Percentiles rank a stretch among this genome's conserved stretches.
phyloP scores from a whole-genome alignment of 2,888 invertebrate species.

The Andrena bicolor region DNA sequence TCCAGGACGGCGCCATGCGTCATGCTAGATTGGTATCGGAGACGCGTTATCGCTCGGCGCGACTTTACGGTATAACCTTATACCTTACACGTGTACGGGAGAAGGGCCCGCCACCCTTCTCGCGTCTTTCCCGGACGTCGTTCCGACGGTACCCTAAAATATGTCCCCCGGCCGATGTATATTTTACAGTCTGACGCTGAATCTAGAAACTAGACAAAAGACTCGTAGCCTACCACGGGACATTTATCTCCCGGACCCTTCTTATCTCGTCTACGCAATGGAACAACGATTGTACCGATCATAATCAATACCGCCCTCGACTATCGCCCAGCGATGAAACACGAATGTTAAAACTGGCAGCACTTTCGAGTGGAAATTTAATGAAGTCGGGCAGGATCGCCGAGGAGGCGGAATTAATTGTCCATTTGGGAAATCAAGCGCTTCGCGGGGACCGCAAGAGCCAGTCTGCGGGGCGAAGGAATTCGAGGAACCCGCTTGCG shows the following conservation, averaged over 20 bases:
- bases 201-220: slow-evolving; percentile 57
- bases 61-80: slow-evolving; percentile 71
- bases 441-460: slow-evolving; percentile 56
- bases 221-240: slow-evolving; percentile 22
- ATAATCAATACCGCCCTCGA: slow-evolving; percentile 8
- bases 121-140: slow-evolving; percentile 51
- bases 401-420: slow-evolving; percentile 59
- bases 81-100: slow-evolving; percentile 65
- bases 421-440: slow-evolving; percentile 64
- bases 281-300: not conserved
- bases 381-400: not conserved
- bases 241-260: slow-evolving; percentile 30
- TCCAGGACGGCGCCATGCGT: slow-evolving; percentile 75
- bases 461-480: slow-evolving; percentile 57
- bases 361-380: not conserved
- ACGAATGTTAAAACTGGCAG: not conserved
- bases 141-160: slow-evolving; percentile 65
- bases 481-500: slow-evolving; percentile 66
- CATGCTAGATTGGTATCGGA: slow-evolving; percentile 80
- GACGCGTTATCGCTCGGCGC: slow-evolving; percentile 75
- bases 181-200: slow-evolving; percentile 56
- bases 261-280: slow-evolving; percentile 1
- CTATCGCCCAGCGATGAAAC: not conserved
- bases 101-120: slow-evolving; percentile 58
- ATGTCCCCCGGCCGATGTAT: slow-evolving; percentile 54